Conservation (phyloP, 2,797 vertebrate genomes). For the Pipistrellus pipistrellus region DNA sequence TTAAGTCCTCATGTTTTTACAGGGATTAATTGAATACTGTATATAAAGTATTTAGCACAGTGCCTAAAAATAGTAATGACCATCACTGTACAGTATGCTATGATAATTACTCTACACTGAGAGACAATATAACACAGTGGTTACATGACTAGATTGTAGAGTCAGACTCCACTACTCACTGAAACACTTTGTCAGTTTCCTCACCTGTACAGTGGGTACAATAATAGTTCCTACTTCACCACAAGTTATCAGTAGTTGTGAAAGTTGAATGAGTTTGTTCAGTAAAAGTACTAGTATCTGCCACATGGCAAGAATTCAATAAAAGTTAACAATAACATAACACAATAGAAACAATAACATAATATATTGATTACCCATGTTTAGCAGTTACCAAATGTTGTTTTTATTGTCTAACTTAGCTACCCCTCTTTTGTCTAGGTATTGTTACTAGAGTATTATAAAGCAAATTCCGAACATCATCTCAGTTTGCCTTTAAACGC, state of each 20-base stretch:
- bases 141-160: neutral
- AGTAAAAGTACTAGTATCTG: neutral
- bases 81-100: neutral
- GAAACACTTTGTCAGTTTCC: neutral
- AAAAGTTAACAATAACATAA: neutral
- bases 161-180: neutral
- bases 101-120: neutral
- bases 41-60: neutral
- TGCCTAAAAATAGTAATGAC: neutral
- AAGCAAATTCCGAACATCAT: neutral
- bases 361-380: neutral
- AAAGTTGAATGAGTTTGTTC: neutral
- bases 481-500: neutral
- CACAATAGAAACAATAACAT: neutral
- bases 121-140: neutral
- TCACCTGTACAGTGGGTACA: neutral
- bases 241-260: neutral
- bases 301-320: neutral
- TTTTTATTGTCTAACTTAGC: neutral
- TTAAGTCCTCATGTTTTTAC: neutral
- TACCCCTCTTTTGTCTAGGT: neutral
- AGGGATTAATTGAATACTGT: neutral
- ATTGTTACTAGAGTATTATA: neutral
- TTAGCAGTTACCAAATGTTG: neutral
- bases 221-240: neutral